phyloP scores from a whole-genome alignment of 2,888 invertebrate genomes.

The Caenorhabditis sp. region DNA sequence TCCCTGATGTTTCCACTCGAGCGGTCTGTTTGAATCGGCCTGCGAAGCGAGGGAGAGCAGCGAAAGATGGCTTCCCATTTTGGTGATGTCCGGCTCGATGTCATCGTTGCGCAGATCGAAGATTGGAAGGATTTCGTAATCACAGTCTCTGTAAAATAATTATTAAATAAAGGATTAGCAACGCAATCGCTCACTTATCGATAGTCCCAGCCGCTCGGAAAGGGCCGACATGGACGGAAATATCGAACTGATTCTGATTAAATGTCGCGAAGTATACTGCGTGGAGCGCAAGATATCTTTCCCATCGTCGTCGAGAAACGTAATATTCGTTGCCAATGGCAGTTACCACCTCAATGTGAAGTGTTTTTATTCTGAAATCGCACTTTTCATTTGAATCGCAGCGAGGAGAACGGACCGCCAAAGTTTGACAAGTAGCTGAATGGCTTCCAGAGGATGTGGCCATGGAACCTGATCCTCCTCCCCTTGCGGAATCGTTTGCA shows the following conservation, averaged over 20 bases:
- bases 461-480: not conserved
- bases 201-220: slow-evolving; percentile 12
- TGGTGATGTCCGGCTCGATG: not conserved
- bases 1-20: slow-evolving; percentile 17
- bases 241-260: no score
- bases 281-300: no score
- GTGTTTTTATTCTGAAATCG: slow-evolving; percentile 3
- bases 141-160: not conserved
- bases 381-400: no score
- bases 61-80: slow-evolving; percentile 9
- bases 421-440: slow-evolving; percentile 22
- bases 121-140: slow-evolving; percentile 8
- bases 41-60: no score
- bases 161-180: not conserved
- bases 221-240: no score
- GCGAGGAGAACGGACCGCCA: slow-evolving; percentile 23
- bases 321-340: slow-evolving; percentile 32
- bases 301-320: slow-evolving; percentile 6
- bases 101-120: slow-evolving; percentile 22
- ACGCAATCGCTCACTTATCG: slow-evolving; percentile 4
- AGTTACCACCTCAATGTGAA: slow-evolving; percentile 25
- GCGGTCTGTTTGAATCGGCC: no score
- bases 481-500: slow-evolving; percentile 2
- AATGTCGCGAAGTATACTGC: no score
- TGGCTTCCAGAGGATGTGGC: slow-evolving; percentile 24